phyloP scores from a whole-genome alignment of 2,888 invertebrate genomes.

The Phytoseiulus persimilis region DNA sequence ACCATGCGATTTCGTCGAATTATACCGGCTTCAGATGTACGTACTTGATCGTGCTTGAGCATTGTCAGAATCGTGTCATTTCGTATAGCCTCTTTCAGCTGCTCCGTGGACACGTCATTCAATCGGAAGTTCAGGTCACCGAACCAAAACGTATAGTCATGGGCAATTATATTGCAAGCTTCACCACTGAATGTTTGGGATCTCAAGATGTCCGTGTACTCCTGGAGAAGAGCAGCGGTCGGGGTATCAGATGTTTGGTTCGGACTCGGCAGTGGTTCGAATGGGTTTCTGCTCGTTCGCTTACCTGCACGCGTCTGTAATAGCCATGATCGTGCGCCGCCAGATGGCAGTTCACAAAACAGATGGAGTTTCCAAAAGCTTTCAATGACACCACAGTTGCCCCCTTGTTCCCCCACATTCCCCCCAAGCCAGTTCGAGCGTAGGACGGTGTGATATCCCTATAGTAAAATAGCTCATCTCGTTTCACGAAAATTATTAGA shows the following conservation, averaged over 20 bases:
- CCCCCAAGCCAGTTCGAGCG: conserved; percentile 79
- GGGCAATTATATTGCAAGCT: background rate
- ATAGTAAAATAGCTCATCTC: conserved; percentile 70
- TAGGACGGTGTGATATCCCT: conserved; percentile 75
- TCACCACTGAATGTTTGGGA: background rate
- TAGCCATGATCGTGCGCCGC: conserved; percentile 78
- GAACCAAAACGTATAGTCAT: conserved; percentile 79
- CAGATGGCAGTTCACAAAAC: conserved; percentile 79
- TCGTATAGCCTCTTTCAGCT: conserved; percentile 61
- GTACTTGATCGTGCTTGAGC: conserved; percentile 62
- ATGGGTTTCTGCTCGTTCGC: too few species aligned
- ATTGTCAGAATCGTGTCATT: conserved; percentile 61
- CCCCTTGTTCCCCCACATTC: conserved; percentile 94
- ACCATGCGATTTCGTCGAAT: background rate
- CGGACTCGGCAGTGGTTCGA: too few species aligned
- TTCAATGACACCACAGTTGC: conserved; percentile 78
- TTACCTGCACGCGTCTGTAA: conserved; percentile 65
- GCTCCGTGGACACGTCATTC: conserved; percentile 59
- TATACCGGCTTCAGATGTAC: background rate
- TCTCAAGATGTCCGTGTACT: background rate
- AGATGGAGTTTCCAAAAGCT: conserved; percentile 76
- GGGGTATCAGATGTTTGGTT: background rate
- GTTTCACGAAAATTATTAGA: conserved; percentile 66
- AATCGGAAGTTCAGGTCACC: conserved; percentile 82
- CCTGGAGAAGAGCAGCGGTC: background rate